Evolutionary conservation across 2,113 vertebrate species (phyloP), one percentile per base, ranked within the genome.

Genomic region (Pristiophorus japonicus): DNA sequence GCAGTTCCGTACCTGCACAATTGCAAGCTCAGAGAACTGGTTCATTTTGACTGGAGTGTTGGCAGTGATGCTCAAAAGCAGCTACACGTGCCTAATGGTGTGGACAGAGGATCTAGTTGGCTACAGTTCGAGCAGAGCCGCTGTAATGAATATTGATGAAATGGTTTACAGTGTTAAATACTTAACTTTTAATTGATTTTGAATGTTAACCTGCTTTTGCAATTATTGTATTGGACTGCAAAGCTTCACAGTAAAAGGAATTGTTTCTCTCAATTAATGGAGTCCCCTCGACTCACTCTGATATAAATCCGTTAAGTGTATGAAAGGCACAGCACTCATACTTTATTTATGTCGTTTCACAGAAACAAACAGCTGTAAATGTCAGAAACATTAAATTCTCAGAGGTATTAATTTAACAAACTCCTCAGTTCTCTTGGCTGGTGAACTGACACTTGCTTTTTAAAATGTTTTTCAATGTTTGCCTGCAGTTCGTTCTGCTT

Each of bases 331-430:
- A 94, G 66, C 34, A 2, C 45, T 70, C 65, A 94, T 94, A 70
- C 66, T 51, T 94, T 94, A 94, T 94, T 94, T 70, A 94, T 94
- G 14, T 47, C 24, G 66, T 30, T 51, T 94, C 93, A 63, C 65
- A 70, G 93, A 94, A 94, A 94, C 93, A 94, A 94, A 94, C 66
- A 94, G 66, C 66, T 94, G 93, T 94, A 67, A 94, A 94, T 94
- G 93, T 94, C 93, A 94, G 88, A 92, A 94, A 94, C 65, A 94
- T 70, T 51, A 42, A 70, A 94, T 70, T 70, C 93, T 70, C 93
- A 4, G 42, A 51, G 93, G 93, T 94, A 67, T 67, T 70, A 47
- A 45, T 70, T 94, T 67, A 47, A 94, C 65, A 94, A 94, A 94
- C 38, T 47, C 93, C 34, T 30, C 93, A 47, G 66, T 34, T 94